phyloP scores from a whole-genome alignment of 2,888 invertebrate genomes.

The Rutpela maculata region DNA sequence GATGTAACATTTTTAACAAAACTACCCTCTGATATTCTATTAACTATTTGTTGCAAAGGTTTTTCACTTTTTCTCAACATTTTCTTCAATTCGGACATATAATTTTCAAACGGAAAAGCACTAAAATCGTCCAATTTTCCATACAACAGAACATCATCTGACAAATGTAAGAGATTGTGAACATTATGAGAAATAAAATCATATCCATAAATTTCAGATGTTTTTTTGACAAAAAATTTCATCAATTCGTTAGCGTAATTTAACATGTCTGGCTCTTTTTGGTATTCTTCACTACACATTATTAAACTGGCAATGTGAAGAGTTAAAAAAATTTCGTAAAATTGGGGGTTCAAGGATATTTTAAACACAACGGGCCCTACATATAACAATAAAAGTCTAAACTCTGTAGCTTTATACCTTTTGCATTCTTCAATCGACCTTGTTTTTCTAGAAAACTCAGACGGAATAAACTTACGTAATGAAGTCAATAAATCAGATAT shows the following conservation, averaged over 20 bases:
- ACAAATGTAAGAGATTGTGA: background rate
- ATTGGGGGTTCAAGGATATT: background rate
- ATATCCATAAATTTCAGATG: background rate
- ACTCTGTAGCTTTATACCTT: background rate
- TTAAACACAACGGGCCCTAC: background rate
- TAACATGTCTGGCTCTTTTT: background rate
- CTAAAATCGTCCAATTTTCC: too few species aligned
- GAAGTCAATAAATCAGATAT: background rate
- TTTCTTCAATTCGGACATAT: too few species aligned
- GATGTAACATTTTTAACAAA: too few species aligned
- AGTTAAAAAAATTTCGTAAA: background rate
- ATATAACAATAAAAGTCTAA: background rate
- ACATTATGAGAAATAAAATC: background rate
- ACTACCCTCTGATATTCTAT: too few species aligned
- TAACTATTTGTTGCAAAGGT: too few species aligned
- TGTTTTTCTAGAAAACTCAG: background rate
- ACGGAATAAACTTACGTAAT: background rate
- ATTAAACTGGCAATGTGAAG: background rate
- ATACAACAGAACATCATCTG: background rate
- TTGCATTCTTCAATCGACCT: background rate
- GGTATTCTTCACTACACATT: background rate
- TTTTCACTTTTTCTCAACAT: too few species aligned
- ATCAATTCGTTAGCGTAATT: background rate
- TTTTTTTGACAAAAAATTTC: constrained; percentile 4
- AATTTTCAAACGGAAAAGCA: too few species aligned